Conservation (phyloP, 2,113 vertebrate genomes). For the Platichthys flesus region DNA sequence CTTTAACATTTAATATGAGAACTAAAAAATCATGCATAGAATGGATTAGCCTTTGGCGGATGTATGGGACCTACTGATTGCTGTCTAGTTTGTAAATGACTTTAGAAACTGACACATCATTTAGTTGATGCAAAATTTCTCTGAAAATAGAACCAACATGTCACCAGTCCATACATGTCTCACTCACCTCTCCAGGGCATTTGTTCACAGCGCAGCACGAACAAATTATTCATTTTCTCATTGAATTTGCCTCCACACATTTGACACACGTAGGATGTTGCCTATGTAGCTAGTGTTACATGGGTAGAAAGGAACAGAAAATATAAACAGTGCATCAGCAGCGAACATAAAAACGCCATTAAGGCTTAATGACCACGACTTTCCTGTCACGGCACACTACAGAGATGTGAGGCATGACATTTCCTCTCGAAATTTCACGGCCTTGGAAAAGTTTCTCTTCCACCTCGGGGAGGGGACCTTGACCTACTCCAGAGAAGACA, state of each 20-base stretch:
- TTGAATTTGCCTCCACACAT: neutral
- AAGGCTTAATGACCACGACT: neutral
- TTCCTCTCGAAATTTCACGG: neutral
- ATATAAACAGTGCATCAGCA: too few species aligned
- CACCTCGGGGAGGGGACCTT: neutral
- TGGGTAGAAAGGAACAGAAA: neutral
- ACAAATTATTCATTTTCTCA: neutral
- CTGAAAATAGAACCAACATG: too few species aligned
- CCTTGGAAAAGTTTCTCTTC: conserved; percentile 1
- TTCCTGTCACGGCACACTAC: neutral
- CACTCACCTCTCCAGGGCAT: neutral
- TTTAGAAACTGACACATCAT: too few species aligned
- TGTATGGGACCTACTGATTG: too few species aligned
- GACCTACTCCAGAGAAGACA: neutral
- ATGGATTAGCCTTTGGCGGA: too few species aligned
- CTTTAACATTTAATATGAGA: too few species aligned
- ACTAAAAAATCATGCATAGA: too few species aligned
- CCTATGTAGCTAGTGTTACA: neutral
- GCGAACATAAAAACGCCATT: neutral
- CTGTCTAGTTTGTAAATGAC: too few species aligned
- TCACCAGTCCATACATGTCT: neutral
- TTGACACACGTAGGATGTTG: neutral
- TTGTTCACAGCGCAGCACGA: neutral
- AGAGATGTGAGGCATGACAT: neutral
- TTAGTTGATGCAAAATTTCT: too few species aligned